Evolutionary conservation across 2,888 invertebrate species (phyloP), one percentile per base, ranked within the genome.

Genomic region (Catotricha subobsoleta): DNA sequence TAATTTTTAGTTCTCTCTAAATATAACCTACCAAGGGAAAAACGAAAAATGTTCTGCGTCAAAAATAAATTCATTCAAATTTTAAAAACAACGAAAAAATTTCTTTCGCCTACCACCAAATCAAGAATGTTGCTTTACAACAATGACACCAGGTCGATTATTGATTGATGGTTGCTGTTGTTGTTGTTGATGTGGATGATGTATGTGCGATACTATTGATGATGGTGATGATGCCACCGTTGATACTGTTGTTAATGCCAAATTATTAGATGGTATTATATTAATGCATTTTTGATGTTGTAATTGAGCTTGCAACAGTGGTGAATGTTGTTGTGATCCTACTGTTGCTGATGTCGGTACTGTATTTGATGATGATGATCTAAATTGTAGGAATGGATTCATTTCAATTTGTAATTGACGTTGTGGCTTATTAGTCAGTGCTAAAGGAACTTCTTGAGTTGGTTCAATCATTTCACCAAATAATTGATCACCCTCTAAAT

Each of bases 401-500:
- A 74, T 67, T 50, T 74, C 74, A 33, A 69, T 66, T 47, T 70
- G 67, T 8, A 69, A 59, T 47, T 64, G 54, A 49, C 67, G 67
- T 23, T 35, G 43, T 13, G 45, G 49, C 43, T 48, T 49, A 38
- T 46, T 46, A 13, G 44, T 62, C 15, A 62, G 43, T 3, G 61
- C 61, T 25, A 62, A 44, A 3, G 62, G 61, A 15, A 56, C 59
- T 43, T 65, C 65, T 45, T 55, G 54, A 7, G 46, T 29, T 34
- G 54, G 48, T 48, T 72, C 49, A 9, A 40, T 67, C 52, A 75
- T 79, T 53, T 88, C 88, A 48, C 79, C 75, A 65, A 92, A 91
- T 57, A 91, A 67, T 60, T 90, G 88, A 60, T 92, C 94, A 30
- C 95, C 95, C 60, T 98, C 97, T 49, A 98, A 67, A 59, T 97